phyloP scores from a whole-genome alignment of 2,797 vertebrate species.

The Bryconaethiops microstoma region DNA sequence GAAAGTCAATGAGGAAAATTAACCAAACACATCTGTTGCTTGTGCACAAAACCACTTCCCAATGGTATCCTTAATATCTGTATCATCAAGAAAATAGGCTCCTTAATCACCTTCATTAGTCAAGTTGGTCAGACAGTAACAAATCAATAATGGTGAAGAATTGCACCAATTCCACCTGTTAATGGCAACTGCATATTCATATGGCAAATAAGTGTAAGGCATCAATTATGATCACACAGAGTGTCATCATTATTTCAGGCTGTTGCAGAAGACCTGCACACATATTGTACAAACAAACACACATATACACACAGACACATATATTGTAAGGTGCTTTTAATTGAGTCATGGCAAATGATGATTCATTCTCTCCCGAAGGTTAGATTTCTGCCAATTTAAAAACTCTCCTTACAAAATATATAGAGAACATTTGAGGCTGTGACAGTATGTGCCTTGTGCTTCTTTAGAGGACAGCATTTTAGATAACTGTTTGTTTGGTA shows the following conservation, averaged over 20 bases:
- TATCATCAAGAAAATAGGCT: conserved; percentile 64
- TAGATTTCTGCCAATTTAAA: conserved; percentile 50
- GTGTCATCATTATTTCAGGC: conserved; percentile 45
- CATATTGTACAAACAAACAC: conserved; percentile 24
- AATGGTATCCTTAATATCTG: conserved; percentile 64
- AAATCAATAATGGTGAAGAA: conserved; percentile 65
- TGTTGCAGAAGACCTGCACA: conserved; percentile 23
- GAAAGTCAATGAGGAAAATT: conserved; percentile 45
- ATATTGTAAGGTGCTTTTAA: conserved; percentile 42
- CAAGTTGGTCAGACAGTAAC: conserved; percentile 61
- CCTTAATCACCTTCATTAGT: conserved; percentile 66
- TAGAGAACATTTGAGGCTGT: conserved; percentile 53
- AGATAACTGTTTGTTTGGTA: conserved; percentile 49
- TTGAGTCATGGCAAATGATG: conserved; percentile 48
- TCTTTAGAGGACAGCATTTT: conserved; percentile 49
- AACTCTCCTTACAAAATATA: conserved; percentile 37
- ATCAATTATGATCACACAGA: conserved; percentile 42
- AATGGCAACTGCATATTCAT: conserved; percentile 47
- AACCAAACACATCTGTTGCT: conserved; percentile 61
- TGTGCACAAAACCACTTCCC: conserved; percentile 58
- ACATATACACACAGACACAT: not conserved
- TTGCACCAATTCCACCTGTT: conserved; percentile 59
- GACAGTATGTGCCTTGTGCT: conserved; percentile 44
- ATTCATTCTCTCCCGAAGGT: conserved; percentile 41
- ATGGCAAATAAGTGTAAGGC: conserved; percentile 45